Conservation (phyloP, 2,888 invertebrate genomes). For the Hoplodrina ambigua region DNA sequence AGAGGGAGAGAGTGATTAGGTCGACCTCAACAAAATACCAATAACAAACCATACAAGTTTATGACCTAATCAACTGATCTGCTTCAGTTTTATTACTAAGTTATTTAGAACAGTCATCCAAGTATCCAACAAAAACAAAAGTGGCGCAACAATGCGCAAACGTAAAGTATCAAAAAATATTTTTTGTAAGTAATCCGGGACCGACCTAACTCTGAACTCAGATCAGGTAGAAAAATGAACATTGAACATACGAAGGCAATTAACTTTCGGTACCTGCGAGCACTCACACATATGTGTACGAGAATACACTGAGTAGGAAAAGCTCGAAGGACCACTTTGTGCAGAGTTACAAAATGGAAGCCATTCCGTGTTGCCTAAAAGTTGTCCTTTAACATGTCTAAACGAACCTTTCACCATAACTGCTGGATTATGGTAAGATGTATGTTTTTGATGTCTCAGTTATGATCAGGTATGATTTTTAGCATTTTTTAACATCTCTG, state of each 20-base stretch:
- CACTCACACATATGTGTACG: constrained; percentile 70
- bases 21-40: background rate
- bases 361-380: too few relatives aligned
- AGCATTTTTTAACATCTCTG: background rate
- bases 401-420: background rate
- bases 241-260: constrained; percentile 89
- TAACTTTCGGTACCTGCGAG: constrained; percentile 87
- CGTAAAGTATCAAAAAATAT: constrained; percentile 61
- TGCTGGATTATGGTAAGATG: too few relatives aligned
- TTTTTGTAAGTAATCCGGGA: constrained; percentile 62
- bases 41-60: constrained; percentile 49
- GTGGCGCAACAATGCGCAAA: constrained; percentile 51
- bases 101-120: constrained; percentile 37
- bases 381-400: too few relatives aligned
- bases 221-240: constrained; percentile 85
- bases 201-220: constrained; percentile 71
- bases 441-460: background rate
- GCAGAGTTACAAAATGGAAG: background rate
- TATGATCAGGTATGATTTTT: background rate
- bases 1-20: background rate
- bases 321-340: constrained; percentile 29
- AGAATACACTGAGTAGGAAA: constrained; percentile 4
- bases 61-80: constrained; percentile 34
- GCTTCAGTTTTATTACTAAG: constrained; percentile 43
- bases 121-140: constrained; percentile 41